phyloP scores from a whole-genome alignment of 2,113 vertebrate genomes.

The Lagopus muta region DNA sequence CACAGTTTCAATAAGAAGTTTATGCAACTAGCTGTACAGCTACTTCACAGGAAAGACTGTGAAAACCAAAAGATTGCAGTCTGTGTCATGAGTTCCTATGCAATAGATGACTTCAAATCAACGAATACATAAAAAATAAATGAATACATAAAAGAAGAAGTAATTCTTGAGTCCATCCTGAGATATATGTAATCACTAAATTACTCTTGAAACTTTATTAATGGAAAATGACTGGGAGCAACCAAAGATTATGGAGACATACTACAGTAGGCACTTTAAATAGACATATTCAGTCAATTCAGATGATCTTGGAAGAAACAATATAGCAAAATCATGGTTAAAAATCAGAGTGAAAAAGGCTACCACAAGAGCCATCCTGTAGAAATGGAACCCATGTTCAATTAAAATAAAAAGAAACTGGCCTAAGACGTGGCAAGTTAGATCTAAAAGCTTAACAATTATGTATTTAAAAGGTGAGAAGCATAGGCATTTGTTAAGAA shows the following conservation, averaged over 20 bases:
- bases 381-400: background rate
- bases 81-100: background rate
- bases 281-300: background rate
- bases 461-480: background rate
- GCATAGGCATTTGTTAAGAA: background rate
- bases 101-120: background rate
- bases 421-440: background rate
- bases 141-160: background rate
- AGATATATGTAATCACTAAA: background rate
- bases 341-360: background rate
- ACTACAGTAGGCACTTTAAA: background rate
- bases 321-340: background rate
- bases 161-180: background rate
- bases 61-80: background rate
- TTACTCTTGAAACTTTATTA: background rate
- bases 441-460: background rate
- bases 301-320: background rate
- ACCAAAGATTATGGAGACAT: background rate
- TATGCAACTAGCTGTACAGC: background rate
- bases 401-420: background rate
- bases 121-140: background rate
- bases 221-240: background rate
- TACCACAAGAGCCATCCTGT: background rate
- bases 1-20: background rate
- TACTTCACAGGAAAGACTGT: background rate